Evolutionary conservation across 2,888 invertebrate species (phyloP).

Genomic region (Augiades crinisus): DNA sequence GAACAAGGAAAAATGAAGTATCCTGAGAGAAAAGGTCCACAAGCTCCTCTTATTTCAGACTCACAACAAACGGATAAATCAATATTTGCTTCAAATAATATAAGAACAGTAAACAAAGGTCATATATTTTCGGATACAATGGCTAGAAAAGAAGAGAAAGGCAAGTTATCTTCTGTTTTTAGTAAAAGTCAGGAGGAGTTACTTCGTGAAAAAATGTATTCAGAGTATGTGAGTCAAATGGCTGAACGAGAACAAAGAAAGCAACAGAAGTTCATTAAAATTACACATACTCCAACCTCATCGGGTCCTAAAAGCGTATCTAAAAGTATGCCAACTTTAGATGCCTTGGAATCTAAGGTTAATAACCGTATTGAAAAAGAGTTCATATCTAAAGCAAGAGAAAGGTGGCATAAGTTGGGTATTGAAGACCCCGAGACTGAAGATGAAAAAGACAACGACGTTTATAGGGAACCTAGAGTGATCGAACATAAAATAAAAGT

Average conservation of each 20-base stretch:
- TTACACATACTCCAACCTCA: constrained; percentile 79
- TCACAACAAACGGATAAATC: constrained; percentile 45
- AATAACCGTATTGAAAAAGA: constrained; percentile 85
- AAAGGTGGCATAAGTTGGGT: constrained; percentile 85
- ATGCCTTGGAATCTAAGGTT: constrained; percentile 60
- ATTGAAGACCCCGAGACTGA: constrained; percentile 85
- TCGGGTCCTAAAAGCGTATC: constrained; percentile 46
- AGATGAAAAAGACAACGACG: constrained; percentile 73
- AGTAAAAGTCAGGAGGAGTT: constrained; percentile 86
- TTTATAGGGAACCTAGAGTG: constrained; percentile 66
- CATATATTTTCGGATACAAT: constrained; percentile 8
- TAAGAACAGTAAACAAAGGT: constrained; percentile 71
- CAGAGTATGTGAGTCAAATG: constrained; percentile 90
- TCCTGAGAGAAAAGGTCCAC: constrained; percentile 49
- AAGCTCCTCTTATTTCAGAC: constrained; percentile 57
- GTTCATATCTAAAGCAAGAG: constrained; percentile 88
- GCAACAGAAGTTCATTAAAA: constrained; percentile 90
- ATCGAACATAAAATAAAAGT: constrained; percentile 81
- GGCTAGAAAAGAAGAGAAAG: constrained; percentile 41
- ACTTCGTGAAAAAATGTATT: constrained; percentile 90
- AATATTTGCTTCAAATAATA: constrained; percentile 51
- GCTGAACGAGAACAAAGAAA: constrained; percentile 89
- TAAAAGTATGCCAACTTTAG: constrained; percentile 62
- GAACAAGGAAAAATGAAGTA: constrained; percentile 75
- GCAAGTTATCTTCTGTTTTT: constrained; percentile 59